A percentile compares a stretch with the other conserved stretches of the same genome.
These are phyloP conservation scores for Suncus etruscus DNA, from an alignment of 2,113 vertebrate species.

Conservation along the genomic window DNA sequence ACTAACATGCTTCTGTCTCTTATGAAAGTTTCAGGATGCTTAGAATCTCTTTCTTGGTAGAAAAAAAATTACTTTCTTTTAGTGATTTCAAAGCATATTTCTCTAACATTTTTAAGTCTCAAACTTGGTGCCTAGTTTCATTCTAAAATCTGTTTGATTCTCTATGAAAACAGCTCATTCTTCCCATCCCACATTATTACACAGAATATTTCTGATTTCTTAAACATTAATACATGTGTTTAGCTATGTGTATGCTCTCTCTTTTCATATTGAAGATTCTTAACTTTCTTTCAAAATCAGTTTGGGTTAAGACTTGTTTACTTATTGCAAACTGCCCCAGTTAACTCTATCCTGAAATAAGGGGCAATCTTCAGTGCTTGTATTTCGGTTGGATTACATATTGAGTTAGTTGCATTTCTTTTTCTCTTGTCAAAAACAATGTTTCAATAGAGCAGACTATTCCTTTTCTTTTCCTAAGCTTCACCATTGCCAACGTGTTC, in stretches of 20 bases:
- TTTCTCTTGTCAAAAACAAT: neutral
- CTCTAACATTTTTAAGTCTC: neutral
- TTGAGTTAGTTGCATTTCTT: neutral
- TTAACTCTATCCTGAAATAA: neutral
- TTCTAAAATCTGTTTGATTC: too few species aligned
- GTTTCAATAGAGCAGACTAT: neutral
- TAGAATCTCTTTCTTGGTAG: neutral
- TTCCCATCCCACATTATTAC: neutral
- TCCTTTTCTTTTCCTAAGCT: neutral
- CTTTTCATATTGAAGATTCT: neutral
- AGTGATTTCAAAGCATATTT: neutral
- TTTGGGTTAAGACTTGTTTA: too few species aligned
- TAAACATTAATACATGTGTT: fast-evolving
- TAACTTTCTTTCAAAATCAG: neutral
- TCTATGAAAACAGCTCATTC: neutral
- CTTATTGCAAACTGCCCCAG: neutral
- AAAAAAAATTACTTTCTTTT: neutral
- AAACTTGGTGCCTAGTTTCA: too few species aligned
- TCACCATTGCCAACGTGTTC: neutral
- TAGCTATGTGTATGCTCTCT: neutral
- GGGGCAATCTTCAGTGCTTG: neutral
- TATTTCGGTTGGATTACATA: neutral
- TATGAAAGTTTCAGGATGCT: neutral
- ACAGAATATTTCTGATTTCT: neutral
- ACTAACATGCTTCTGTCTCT: neutral